phyloP scores from a whole-genome alignment of 2,113 vertebrate genomes.

The Gopherus evgoodei region DNA sequence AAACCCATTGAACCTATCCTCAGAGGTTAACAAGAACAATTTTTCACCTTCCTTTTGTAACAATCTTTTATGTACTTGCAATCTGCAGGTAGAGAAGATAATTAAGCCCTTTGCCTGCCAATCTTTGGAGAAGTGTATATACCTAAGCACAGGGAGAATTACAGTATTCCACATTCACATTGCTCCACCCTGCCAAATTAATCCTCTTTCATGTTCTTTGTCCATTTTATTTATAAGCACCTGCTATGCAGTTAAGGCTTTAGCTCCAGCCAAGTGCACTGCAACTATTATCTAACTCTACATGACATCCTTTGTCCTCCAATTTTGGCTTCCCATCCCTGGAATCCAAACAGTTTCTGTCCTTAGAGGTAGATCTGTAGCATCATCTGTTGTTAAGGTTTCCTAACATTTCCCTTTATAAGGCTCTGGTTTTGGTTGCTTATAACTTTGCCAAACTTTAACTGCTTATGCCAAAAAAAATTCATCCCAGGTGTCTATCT shows the following conservation, averaged over 20 bases:
- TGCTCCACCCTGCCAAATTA: background rate
- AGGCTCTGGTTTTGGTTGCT: background rate
- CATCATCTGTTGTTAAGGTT: background rate
- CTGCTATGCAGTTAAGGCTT: background rate
- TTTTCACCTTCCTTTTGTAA: too few species aligned
- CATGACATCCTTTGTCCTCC: background rate
- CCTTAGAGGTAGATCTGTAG: background rate
- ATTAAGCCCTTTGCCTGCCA: background rate
- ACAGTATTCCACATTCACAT: accelerated
- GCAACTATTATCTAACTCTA: background rate
- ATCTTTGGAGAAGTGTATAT: background rate
- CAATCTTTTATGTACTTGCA: too few species aligned
- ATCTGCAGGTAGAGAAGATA: background rate
- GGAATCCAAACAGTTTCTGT: background rate
- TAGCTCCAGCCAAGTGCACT: background rate
- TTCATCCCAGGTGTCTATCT: background rate
- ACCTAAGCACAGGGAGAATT: background rate
- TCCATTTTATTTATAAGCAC: background rate
- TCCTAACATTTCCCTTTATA: background rate
- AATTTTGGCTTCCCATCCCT: background rate
- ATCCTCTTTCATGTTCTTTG: background rate
- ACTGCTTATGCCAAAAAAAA: background rate
- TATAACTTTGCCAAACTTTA: background rate
- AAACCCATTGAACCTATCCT: too few species aligned
- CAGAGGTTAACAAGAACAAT: too few species aligned